Evolutionary conservation across 2,113 vertebrate species (phyloP), one percentile per base, ranked within the genome.

Genomic region (Syngnathus floridae): DNA sequence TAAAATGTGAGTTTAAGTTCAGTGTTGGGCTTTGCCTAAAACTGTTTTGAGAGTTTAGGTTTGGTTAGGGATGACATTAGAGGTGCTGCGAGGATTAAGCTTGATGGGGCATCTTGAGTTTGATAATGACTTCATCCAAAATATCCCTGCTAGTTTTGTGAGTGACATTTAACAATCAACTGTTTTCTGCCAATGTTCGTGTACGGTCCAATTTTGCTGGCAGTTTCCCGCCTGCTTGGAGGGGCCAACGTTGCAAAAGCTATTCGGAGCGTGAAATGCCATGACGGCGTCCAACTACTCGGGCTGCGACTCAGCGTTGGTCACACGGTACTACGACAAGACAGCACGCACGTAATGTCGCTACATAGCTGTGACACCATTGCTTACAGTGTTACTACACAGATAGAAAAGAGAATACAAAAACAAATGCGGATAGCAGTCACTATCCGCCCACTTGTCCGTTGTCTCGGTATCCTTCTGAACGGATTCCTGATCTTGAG

Each of bases 301-400:
- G 22, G 26, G n/a, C 62, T 11, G 10, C n/a, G 61, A 64, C 62
- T 52, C 46, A 8, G 1, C 46, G 7, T 37, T 2, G 14, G 31
- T 64, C 62, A 19, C 26, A 11, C 7, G 16, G 16, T 45, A 64
- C 57, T 74, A 19, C 72, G 66, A 76, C 62, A 65, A 60, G 43
- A 70, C 16, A 72, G 70, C 71, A 69, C 76, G 74, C 63, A 69
- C 51, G 74, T 67, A 26, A 76, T 75, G 71, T 67, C 65, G 66
- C 83, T 81, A 78, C 67, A 46, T 72, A 73, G 72, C 76, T 69
- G 71, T 86, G 81, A 76, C 70, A 69, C 74, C 73, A 80, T 75
- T 75, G 66, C 76, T 73, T 73, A 84, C 88, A 88, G 88, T 87
- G 88, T 88, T 77, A 78, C 82, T 82, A 85, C 82, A 86, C 78